Conservation (phyloP, 2,113 vertebrate genomes). For the Myanophis thanlyinensis region DNA sequence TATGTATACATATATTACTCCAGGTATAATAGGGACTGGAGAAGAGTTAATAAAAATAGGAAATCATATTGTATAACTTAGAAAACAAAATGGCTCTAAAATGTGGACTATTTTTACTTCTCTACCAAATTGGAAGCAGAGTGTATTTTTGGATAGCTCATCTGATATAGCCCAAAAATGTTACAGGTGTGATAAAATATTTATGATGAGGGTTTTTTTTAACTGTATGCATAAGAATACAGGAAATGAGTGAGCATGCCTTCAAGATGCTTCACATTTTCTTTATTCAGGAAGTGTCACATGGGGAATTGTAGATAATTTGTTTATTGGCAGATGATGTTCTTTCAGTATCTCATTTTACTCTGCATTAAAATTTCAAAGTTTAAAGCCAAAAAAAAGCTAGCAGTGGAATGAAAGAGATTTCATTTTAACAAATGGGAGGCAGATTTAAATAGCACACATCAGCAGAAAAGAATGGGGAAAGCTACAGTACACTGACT, state of each 20-base stretch:
- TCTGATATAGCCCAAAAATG: constrained; percentile 31
- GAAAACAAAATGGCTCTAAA: constrained; percentile 46
- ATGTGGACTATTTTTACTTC: constrained; percentile 23
- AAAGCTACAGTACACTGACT: constrained; percentile 81
- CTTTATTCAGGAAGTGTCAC: constrained; percentile 51
- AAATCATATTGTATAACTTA: constrained; percentile 42
- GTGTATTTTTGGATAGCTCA: constrained; percentile 8
- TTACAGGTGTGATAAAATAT: constrained; percentile 32
- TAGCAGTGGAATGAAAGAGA: constrained; percentile 60
- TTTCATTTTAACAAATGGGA: constrained; percentile 69
- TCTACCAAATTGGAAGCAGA: neutral
- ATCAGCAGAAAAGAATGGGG: constrained; percentile 83
- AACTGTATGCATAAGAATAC: constrained; percentile 45
- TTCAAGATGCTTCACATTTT: constrained; percentile 41
- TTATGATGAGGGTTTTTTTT: constrained; percentile 37
- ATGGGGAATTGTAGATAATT: constrained; percentile 57
- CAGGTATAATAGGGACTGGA: neutral
- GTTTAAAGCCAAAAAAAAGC: constrained; percentile 57
- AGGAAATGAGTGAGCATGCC: constrained; percentile 16
- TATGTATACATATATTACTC: neutral
- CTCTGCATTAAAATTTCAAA: constrained; percentile 49
- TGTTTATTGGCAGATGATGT: constrained; percentile 64
- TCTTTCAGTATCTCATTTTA: constrained; percentile 47
- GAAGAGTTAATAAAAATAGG: neutral
- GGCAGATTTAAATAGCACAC: constrained; percentile 72